phyloP scores from a whole-genome alignment of 2,888 invertebrate species.

The Brachyptera putata region DNA sequence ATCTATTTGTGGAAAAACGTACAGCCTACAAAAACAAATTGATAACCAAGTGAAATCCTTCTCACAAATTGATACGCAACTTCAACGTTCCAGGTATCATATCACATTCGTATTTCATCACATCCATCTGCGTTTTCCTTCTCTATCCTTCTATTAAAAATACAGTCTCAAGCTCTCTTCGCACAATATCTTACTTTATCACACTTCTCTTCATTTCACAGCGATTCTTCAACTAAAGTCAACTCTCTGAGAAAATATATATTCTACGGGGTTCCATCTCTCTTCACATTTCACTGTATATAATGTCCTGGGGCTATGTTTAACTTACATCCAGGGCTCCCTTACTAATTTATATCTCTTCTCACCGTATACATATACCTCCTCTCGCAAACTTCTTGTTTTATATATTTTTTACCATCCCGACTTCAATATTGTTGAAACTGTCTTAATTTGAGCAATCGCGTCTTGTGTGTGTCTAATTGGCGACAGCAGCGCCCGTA shows the following conservation, averaged over 20 bases:
- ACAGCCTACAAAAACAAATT: too few species aligned
- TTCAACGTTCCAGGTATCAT: too few species aligned
- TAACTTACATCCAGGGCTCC: not conserved
- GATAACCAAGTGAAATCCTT: too few species aligned
- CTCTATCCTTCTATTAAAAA: too few species aligned
- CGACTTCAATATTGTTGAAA: not conserved
- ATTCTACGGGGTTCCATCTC: too few species aligned
- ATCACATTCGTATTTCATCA: too few species aligned
- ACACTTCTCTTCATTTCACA: not conserved
- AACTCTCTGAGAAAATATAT: too few species aligned
- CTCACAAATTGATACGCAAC: too few species aligned
- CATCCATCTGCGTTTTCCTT: too few species aligned
- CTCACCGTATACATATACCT: not conserved
- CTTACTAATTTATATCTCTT: constrained; percentile 1
- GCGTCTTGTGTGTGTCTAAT: constrained; percentile 9
- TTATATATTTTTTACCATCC: not conserved
- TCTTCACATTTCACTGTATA: not conserved
- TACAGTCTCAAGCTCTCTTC: too few species aligned
- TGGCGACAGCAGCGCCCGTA: constrained; percentile 12
- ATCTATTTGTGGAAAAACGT: too few species aligned
- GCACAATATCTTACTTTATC: not conserved
- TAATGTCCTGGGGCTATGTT: not conserved
- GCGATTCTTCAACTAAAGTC: not conserved
- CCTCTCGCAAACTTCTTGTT: not conserved
- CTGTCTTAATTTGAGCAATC: constrained; percentile 13